Evolutionary conservation across 1,140 invertebrate genomes (phyloP), one percentile per base, ranked within the genome.

Genomic region (Drosophila neocordata): DNA sequence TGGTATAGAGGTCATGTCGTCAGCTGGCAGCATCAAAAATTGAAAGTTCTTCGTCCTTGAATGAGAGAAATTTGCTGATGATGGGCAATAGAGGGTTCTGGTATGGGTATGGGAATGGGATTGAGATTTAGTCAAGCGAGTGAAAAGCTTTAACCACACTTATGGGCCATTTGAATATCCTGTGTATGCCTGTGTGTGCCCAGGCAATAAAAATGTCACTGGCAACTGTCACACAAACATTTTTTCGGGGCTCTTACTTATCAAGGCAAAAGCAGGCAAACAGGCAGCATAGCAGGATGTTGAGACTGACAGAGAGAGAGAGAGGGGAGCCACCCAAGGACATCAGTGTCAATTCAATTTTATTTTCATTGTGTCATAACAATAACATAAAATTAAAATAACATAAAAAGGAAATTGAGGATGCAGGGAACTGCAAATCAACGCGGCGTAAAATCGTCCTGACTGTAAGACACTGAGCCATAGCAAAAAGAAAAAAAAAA

Each of bases 341-440:
- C 77, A 77, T 91, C 89, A 79, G 79, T 91, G 89, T 91, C 89
- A 91, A 90, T 91, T 91, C 84, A 91, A 91, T 90, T 91, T 91
- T 89, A 91, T 91, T 91, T 87, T 91, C 85, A 91, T 91, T 91
- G 89, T 91, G 82, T 91, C 89, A 90, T 91, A 91, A 91, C 89
- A 91, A 91, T 91, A 91, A 91, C 89, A 91, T 91, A 91, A 91
- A 91, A 91, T 91, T 91, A 91, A 91, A 91, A 91, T 91, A 91
- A 91, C 89, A 91, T 91, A 89, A 91, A 91, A 91, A 78, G 89
- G 89, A 91, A 91, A 90, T 91, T 91, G 78, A 90, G 79, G 79
- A 85, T 88, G 84, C 76, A 73, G 51, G 27, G 66, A 22, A 35
- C 64, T 79, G 78, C 69, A 80, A 88, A 88, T 89, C 89, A 91